A percentile compares a stretch with the other conserved stretches of the same genome.
Evolutionary conservation across 2,888 invertebrate species (phyloP).

Genomic region (Temnothorax ravouxi): DNA sequence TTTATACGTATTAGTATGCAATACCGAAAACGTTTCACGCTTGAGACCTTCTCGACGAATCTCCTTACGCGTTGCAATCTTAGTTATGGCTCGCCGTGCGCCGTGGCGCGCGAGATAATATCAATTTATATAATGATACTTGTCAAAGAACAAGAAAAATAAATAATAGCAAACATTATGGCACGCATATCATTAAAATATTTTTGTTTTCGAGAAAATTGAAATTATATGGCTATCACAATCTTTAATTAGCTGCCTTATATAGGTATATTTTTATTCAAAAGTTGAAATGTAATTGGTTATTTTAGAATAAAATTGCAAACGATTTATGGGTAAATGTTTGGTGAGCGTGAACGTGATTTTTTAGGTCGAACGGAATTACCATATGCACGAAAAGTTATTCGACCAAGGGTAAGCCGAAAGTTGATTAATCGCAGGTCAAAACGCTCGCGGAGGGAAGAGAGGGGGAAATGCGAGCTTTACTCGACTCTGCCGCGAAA

Average conservation of each 20-base stretch:
- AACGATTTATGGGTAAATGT: not conserved
- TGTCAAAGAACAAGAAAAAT: not conserved
- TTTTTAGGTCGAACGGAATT: not conserved
- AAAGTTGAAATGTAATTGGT: not conserved
- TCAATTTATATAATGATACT: not conserved
- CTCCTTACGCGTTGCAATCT: not conserved
- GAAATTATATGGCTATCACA: not conserved
- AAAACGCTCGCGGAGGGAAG: conserved; percentile 51
- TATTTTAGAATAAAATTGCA: not conserved
- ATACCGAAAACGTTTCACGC: not conserved
- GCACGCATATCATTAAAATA: not conserved
- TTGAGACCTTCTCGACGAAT: not conserved
- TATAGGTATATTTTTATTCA: not conserved
- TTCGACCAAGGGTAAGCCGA: conserved; percentile 22
- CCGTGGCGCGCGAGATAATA: not conserved
- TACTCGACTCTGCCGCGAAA: conserved; percentile 75
- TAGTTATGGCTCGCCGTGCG: not conserved
- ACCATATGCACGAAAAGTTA: conserved; percentile 5
- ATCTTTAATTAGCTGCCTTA: not conserved
- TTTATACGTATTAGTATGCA: no score
- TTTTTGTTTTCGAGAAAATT: not conserved
- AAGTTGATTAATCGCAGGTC: conserved; percentile 68
- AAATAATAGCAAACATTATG: not conserved
- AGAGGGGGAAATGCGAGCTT: conserved; percentile 45
- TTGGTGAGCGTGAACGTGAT: not conserved